Conservation (phyloP, 2,888 invertebrate species). For the Neoaliturus tenellus region DNA sequence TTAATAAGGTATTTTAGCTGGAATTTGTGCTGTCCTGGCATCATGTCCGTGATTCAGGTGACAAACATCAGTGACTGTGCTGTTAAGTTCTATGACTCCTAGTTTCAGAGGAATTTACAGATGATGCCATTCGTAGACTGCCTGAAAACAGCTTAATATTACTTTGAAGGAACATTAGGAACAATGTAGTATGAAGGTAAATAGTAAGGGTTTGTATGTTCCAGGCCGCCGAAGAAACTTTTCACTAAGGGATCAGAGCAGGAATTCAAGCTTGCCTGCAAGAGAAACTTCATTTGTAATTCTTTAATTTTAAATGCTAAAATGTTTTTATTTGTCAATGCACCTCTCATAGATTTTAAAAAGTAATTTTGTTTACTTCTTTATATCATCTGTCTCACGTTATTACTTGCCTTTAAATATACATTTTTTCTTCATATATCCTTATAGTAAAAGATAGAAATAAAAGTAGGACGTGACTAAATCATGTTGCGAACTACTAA, state of each 20-base stretch:
- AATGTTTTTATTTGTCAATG: constrained; percentile 12
- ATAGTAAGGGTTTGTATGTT: background rate
- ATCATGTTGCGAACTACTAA: background rate
- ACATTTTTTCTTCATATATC: background rate
- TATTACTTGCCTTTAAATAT: background rate
- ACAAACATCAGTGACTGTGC: too few relatives aligned
- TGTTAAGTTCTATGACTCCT: too few relatives aligned
- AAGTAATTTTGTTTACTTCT: background rate
- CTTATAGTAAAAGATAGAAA: too few relatives aligned
- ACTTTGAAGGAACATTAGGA: too few relatives aligned
- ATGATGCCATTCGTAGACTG: too few relatives aligned
- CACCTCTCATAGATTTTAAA: constrained; percentile 23
- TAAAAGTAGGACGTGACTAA: background rate
- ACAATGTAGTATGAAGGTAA: too few relatives aligned
- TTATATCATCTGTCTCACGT: background rate
- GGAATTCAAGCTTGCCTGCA: background rate
- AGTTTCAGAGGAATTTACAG: too few relatives aligned
- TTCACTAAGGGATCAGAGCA: background rate
- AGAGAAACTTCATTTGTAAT: background rate
- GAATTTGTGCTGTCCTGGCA: too few relatives aligned
- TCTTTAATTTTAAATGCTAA: background rate
- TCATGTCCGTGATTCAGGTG: too few relatives aligned
- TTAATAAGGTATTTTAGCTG: too few relatives aligned
- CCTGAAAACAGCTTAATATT: too few relatives aligned
- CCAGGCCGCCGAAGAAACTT: background rate